A percentile compares a stretch with the other conserved stretches of the same genome.
phyloP scores from a whole-genome alignment of 2,888 invertebrate genomes.

The Orthosia gothica region DNA sequence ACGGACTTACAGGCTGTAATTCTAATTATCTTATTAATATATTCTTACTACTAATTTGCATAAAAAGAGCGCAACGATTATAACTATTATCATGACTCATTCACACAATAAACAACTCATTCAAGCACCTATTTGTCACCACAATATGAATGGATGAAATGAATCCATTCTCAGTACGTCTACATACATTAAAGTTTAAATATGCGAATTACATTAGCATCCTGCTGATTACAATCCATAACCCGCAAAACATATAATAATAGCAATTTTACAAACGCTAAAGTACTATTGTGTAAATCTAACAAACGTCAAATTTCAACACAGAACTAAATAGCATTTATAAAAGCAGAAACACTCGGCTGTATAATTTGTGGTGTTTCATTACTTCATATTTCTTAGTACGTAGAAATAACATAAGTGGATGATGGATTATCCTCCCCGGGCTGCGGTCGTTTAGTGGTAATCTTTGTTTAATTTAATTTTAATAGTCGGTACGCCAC shows the following conservation, averaged over 20 bases:
- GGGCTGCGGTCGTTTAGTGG: slow-evolving; percentile 77
- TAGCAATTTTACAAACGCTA: slow-evolving; percentile 50
- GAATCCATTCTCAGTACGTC: slow-evolving; percentile 32
- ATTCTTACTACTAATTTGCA: slow-evolving; percentile 25
- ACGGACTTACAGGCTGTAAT: slow-evolving; percentile 18
- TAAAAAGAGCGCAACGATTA: slow-evolving; percentile 21
- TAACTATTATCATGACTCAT: slow-evolving; percentile 16
- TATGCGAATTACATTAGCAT: slow-evolving; percentile 50
- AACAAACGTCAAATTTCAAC: slow-evolving; percentile 69
- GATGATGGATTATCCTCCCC: slow-evolving; percentile 79
- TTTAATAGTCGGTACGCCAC: slow-evolving; percentile 81
- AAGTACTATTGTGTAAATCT: slow-evolving; percentile 59
- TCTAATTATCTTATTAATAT: slow-evolving; percentile 26
- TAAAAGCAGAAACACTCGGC: slow-evolving; percentile 65
- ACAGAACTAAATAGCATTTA: slow-evolving; percentile 72
- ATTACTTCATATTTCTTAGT: slow-evolving; percentile 84
- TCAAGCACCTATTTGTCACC: slow-evolving; percentile 34
- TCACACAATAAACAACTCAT: slow-evolving; percentile 33
- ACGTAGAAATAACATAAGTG: slow-evolving; percentile 74
- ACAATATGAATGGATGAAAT: slow-evolving; percentile 28
- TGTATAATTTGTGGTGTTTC: slow-evolving; percentile 81
- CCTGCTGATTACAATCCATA: slow-evolving; percentile 54
- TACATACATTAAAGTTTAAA: slow-evolving; percentile 44
- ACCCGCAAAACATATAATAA: slow-evolving; percentile 54
- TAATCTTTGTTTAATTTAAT: slow-evolving; percentile 88